A percentile compares a stretch with the other conserved stretches of the same genome.
These are phyloP conservation scores for Anthoscopus minutus DNA, from an alignment of 2,113 vertebrate species.

Conservation along the genomic window DNA sequence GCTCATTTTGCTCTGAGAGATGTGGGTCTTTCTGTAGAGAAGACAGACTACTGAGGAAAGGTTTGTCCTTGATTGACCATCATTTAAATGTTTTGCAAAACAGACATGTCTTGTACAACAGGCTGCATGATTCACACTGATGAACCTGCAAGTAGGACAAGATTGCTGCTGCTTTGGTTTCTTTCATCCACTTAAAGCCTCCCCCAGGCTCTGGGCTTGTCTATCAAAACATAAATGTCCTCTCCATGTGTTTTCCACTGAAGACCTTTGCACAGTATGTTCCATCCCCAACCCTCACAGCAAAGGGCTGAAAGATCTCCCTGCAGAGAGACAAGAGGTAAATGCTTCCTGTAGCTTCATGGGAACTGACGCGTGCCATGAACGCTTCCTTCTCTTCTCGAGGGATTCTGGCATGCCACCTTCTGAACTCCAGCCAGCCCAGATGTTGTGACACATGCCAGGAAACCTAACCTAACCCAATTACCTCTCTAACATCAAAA, in stretches of 20 bases:
- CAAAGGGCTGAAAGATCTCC: neutral
- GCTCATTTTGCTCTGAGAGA: neutral
- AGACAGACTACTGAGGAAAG: neutral
- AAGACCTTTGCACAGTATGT: neutral
- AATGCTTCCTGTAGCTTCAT: neutral
- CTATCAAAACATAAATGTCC: neutral
- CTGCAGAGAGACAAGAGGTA: neutral
- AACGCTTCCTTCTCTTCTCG: neutral
- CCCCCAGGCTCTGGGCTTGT: neutral
- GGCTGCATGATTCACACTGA: conserved; percentile 27
- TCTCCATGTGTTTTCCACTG: neutral
- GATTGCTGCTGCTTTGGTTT: neutral
- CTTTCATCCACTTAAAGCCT: neutral
- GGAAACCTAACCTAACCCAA: neutral
- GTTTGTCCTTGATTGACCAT: neutral
- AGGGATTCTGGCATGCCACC: neutral
- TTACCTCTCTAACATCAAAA: neutral
- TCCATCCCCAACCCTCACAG: neutral
- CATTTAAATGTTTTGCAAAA: neutral
- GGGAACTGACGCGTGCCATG: neutral
- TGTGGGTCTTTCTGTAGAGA: neutral
- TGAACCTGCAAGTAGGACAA: neutral
- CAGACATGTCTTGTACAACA: neutral
- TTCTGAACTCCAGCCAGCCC: neutral
- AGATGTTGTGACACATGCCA: neutral